Evolutionary conservation across 1,140 invertebrate genomes (phyloP), one percentile per base, ranked within the genome.

Genomic region (Coenobita brevimanus): DNA sequence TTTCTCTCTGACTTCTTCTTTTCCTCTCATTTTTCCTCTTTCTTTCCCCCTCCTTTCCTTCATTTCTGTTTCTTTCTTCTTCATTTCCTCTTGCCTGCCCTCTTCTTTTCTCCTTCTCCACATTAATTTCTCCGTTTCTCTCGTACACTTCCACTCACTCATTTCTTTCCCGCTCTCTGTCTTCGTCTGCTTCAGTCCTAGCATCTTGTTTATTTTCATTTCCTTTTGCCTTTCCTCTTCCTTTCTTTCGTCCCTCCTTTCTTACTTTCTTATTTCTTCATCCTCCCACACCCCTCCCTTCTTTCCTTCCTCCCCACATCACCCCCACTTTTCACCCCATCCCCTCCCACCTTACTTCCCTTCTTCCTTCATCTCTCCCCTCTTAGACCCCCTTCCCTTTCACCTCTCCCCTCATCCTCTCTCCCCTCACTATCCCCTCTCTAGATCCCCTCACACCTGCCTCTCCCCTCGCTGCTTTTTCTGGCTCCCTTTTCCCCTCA

Each of bases 11-110:
- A n/a, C n/a, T n/a, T n/a, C n/a, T n/a, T n/a, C n/a, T n/a, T n/a
- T n/a, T n/a, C n/a, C n/a, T n/a, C n/a, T n/a, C n/a, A n/a, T 30
- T 71, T 30, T 71, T 27, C 30, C 67, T 71, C 67, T 71, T 30
- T 71, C 67, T 71, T 30, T 33, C 67, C 15, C 30, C 30, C 67
- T 71, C 67, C 15, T 15, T 71, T 30, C 30, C 30, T n/a, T 57
- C n/a, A 13, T 57, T n/a, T 13, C 54, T 57, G n/a, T n/a, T 57
- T n/a, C 10, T 57, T 57, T n/a, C n/a, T n/a, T 57, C 54, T 57
- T 13, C n/a, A 57, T n/a, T 57, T 10, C n/a, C n/a, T 57, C 10
- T 57, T 13, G 10, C 54, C n/a, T 57, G 10, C 54, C n/a, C 54
- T 57, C 10, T 57, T 57, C 54, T 57, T 57, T 57, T 57, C n/a